Conservation (phyloP, 2,113 vertebrate species). For the Ctenodactylus gundi region DNA sequence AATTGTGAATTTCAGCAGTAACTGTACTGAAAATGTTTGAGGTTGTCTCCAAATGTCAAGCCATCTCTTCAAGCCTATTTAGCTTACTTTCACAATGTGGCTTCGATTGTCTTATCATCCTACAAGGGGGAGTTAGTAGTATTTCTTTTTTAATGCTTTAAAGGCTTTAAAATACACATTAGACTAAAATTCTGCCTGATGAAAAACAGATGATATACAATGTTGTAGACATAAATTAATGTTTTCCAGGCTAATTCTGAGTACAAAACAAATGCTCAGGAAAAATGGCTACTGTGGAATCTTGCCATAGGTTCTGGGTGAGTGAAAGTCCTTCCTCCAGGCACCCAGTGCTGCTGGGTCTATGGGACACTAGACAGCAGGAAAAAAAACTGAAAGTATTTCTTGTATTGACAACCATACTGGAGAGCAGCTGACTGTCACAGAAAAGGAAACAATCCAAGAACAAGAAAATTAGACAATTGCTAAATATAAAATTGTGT, state of each 20-base stretch:
- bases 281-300: fast-evolving
- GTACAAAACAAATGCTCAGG: not conserved
- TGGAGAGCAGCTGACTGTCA: not conserved
- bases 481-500: not conserved
- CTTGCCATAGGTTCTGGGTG: not conserved
- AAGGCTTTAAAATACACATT: not conserved
- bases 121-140: not conserved
- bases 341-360: not conserved
- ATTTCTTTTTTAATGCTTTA: not conserved
- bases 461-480: not conserved
- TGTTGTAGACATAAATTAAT: not conserved
- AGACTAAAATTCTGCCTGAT: not conserved
- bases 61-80: not conserved
- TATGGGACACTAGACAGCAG: not conserved
- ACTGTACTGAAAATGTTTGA: not conserved
- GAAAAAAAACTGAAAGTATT: not conserved
- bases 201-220: not conserved
- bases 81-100: not conserved
- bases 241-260: not conserved
- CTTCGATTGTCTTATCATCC: not conserved
- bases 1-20: not conserved
- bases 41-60: not conserved
- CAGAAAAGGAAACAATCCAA: not conserved
- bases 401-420: not conserved
- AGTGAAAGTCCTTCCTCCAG: fast-evolving